phyloP scores from a whole-genome alignment of 2,113 vertebrate genomes.

The Xyliphius kryptos region DNA sequence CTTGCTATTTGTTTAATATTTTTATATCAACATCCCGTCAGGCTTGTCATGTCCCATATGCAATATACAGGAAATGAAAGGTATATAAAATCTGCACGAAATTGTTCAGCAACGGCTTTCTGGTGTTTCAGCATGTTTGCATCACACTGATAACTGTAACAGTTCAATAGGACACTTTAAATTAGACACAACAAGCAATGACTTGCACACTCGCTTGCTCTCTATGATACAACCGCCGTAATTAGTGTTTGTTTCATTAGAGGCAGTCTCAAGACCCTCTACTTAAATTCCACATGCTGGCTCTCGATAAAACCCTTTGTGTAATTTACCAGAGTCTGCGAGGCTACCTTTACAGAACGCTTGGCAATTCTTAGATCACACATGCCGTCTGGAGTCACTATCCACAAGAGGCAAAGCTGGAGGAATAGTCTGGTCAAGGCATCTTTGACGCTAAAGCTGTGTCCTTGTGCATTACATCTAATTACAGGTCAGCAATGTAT shows the following conservation, averaged over 20 bases:
- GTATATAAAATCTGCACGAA: no score
- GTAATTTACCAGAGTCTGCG: conserved; percentile 43
- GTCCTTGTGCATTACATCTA: no score
- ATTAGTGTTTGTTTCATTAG: conserved; percentile 57
- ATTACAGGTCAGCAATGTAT: no score
- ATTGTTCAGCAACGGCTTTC: neutral
- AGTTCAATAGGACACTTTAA: conserved; percentile 36
- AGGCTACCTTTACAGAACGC: conserved; percentile 36
- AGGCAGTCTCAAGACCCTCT: conserved; percentile 55
- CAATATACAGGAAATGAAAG: no score
- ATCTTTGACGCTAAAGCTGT: no score
- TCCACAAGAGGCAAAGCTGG: conserved; percentile 1
- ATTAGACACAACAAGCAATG: conserved; percentile 29
- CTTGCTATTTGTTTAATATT: no score
- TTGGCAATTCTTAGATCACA: conserved; percentile 41
- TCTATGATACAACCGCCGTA: conserved; percentile 50
- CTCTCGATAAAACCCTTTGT: conserved; percentile 60
- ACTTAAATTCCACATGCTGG: conserved; percentile 67
- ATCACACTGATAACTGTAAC: conserved; percentile 11
- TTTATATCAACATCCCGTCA: no score
- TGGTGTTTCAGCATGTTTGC: conserved; percentile 20
- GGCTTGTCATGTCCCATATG: no score
- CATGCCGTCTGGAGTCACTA: conserved; percentile 8
- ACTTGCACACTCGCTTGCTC: conserved; percentile 35
- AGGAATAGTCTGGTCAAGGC: conserved; percentile 4